Evolutionary conservation across 1,140 invertebrate genomes (phyloP).

Genomic region (Brachionus plicatilis): DNA sequence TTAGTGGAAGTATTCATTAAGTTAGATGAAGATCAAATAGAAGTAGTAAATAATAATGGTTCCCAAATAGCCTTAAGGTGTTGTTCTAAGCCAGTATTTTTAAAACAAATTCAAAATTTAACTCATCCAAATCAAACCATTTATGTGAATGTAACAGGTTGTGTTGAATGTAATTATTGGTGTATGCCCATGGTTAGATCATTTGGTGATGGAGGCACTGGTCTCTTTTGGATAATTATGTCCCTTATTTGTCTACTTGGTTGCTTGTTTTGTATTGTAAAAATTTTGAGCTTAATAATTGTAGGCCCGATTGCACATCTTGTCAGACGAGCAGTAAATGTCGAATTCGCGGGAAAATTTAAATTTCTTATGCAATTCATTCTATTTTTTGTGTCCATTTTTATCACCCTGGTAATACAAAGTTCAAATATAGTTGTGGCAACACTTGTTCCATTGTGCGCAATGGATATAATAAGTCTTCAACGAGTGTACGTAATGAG

Average conservation of each 20-base stretch:
- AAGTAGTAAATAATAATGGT: background rate
- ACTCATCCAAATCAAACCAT: background rate
- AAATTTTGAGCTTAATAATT: background rate
- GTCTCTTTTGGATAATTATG: background rate
- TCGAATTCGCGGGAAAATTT: constrained; percentile 57
- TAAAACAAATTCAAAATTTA: background rate
- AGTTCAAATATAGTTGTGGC: constrained; percentile 65
- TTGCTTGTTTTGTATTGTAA: constrained; percentile 48
- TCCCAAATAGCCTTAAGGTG: background rate
- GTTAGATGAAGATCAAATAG: background rate
- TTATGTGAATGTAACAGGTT: background rate
- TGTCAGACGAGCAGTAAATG: constrained; percentile 60
- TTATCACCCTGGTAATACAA: constrained; percentile 63
- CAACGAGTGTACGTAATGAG: constrained; percentile 63
- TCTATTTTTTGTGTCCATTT: constrained; percentile 54
- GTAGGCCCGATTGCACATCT: constrained; percentile 57
- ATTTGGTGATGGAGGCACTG: constrained; percentile 5
- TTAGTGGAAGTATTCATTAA: background rate
- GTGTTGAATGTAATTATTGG: background rate
- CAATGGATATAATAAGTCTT: constrained; percentile 61
- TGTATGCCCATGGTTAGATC: background rate
- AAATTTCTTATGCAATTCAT: constrained; percentile 59
- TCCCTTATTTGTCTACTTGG: background rate
- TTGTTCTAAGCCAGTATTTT: background rate
- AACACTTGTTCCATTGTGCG: constrained; percentile 63